phyloP scores from a whole-genome alignment of 2,888 invertebrate species.

The Agriopis leucophaearia region DNA sequence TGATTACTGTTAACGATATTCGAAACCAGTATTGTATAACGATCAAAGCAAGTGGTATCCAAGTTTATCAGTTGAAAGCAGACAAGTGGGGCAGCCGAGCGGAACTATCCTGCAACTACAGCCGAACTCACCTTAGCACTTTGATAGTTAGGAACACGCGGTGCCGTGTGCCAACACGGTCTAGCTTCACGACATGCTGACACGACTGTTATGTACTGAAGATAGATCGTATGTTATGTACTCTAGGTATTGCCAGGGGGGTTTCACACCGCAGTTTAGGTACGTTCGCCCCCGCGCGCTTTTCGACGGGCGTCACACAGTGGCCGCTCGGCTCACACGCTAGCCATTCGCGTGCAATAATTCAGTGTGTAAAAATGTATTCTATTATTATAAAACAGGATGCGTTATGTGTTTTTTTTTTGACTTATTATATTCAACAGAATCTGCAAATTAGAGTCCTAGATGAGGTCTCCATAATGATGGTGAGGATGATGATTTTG shows the following conservation, averaged over 20 bases:
- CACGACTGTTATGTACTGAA: background rate
- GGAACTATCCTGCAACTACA: background rate
- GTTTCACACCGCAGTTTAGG: too few species aligned
- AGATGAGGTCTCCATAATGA: too few species aligned
- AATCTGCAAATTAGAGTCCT: too few species aligned
- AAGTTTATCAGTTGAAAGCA: slow-evolving; percentile 1
- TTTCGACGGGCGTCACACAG: too few species aligned
- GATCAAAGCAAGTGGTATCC: background rate
- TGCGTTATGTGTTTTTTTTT: too few species aligned
- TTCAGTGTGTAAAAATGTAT: too few species aligned
- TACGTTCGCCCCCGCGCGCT: too few species aligned
- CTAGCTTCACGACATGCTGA: background rate
- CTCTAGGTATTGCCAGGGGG: background rate
- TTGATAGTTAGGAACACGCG: slow-evolving; percentile 3
- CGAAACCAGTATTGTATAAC: background rate
- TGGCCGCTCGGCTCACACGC: too few species aligned
- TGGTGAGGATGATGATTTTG: too few species aligned
- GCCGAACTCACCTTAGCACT: background rate
- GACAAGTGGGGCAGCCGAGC: background rate
- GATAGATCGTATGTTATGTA: background rate
- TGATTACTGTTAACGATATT: background rate
- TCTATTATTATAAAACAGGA: too few species aligned
- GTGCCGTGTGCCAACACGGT: background rate
- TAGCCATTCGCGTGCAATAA: too few species aligned
- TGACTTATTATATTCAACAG: too few species aligned